A percentile compares a stretch with the other conserved stretches of the same genome.
Evolutionary conservation across 1,140 invertebrate genomes (phyloP).

Genomic region (Aphaenogaster ashmeadi): DNA sequence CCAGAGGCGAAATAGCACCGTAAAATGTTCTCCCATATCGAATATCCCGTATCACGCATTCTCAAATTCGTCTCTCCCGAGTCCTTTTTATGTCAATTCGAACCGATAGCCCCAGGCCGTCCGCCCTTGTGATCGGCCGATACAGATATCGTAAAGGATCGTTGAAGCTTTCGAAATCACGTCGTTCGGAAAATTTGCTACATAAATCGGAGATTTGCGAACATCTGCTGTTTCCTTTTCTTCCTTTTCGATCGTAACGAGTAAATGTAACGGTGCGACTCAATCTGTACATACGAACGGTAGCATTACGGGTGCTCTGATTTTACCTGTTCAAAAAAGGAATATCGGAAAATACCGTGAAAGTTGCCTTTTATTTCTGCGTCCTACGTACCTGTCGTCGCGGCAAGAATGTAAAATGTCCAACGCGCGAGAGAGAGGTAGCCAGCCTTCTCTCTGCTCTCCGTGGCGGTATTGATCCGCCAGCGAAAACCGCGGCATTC

Average conservation of each 20-base stretch:
- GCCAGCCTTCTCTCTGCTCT: not conserved
- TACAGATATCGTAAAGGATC: slow-evolving; percentile 24
- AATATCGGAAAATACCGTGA: slow-evolving; percentile 10
- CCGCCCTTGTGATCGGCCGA: not conserved
- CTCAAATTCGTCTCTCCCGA: not conserved
- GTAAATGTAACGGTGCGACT: not conserved
- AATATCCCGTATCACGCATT: slow-evolving; percentile 10
- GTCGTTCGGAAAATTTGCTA: slow-evolving; percentile 25
- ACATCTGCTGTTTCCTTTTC: not conserved
- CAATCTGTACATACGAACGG: not conserved
- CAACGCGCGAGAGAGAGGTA: slow-evolving; percentile 33
- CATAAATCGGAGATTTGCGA: slow-evolving; percentile 43
- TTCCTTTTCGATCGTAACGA: not conserved
- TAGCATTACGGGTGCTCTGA: not conserved
- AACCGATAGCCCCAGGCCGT: not conserved
- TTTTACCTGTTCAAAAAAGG: slow-evolving; percentile 21
- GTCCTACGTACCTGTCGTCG: not conserved
- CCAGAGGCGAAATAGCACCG: slow-evolving; percentile 9
- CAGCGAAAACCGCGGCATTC: slow-evolving; percentile 50
- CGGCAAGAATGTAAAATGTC: slow-evolving; percentile 39
- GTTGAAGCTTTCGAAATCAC: slow-evolving; percentile 10
- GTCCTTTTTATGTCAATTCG: slow-evolving; percentile 9
- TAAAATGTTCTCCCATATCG: slow-evolving; percentile 24
- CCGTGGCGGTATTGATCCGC: slow-evolving; percentile 43
- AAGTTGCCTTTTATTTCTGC: slow-evolving; percentile 32